Evolutionary conservation across 2,113 vertebrate genomes (phyloP), one percentile per base, ranked within the genome.

Genomic region (Ifrita kowaldi): DNA sequence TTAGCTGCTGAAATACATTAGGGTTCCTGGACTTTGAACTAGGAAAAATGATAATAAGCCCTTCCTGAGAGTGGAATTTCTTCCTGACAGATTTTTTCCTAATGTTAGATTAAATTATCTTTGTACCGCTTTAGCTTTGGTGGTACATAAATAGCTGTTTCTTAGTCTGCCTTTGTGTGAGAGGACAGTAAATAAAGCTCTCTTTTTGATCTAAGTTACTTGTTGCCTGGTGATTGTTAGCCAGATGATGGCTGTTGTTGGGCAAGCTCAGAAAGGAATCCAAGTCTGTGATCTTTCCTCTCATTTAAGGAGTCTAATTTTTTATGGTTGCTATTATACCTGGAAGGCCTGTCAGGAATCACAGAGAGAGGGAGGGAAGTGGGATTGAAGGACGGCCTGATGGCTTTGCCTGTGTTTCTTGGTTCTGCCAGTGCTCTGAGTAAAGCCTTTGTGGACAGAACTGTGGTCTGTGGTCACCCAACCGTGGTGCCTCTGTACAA

Each of bases 1-100:
- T 96, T 97, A 96, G 94, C 93, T 94, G 96, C 83, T 97, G 90
- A 97, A 96, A 97, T 93, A 84, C 84, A 78, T 89, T 92, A 95
- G 74, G 67, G 74, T 60, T 67, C 67, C 33, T 49, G 68, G 42
- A 63, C 94, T 97, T 97, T 96, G 90, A 97, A 96, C 91, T 79
- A 60, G 68, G 56, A 87, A 70, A 93, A 91, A 95, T 0, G 8
- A 95, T 94, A 96, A 93, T 68, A 90, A 86, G 42, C 55, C 33
- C 56, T 80, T 93, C 47, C 80, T 59, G 24, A 91, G 65, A 95
- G 55, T 53, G 60, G 86, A 93, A 73, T 93, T 93, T 95, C 55
- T 87, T 59, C 70, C 84, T 94, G 60, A 27, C 55, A 70, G 33
- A 23, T 26, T 88, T 87, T 79, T 94, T 87, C 78, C 87, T 86